phyloP scores from a whole-genome alignment of 2,797 vertebrate species.

The Molothrus ater region DNA sequence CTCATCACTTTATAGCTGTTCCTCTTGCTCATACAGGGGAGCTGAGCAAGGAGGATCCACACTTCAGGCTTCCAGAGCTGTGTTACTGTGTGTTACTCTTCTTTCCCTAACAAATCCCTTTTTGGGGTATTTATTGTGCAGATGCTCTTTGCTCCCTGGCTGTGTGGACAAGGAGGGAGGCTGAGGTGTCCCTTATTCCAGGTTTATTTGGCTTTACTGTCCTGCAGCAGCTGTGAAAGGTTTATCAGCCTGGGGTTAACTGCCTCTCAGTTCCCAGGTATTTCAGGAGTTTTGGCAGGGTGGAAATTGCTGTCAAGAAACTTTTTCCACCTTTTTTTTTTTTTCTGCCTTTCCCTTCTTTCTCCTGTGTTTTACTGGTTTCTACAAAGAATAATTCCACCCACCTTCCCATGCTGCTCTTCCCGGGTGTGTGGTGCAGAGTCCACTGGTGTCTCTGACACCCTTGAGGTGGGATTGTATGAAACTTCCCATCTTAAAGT shows the following conservation, averaged over 20 bases:
- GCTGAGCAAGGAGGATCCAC: not conserved
- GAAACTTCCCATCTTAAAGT: not conserved
- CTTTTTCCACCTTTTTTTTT: not conserved
- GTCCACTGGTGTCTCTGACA: not conserved
- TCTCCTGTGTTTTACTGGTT: not conserved
- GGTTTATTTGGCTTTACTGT: not conserved
- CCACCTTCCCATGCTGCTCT: accelerated
- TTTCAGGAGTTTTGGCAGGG: not conserved
- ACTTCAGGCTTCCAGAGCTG: not conserved
- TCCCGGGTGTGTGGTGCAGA: not conserved
- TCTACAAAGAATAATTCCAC: not conserved
- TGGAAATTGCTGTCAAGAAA: not conserved
- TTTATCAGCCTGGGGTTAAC: not conserved
- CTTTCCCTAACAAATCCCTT: accelerated
- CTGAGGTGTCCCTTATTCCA: not conserved
- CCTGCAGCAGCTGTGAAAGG: not conserved
- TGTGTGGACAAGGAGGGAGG: not conserved
- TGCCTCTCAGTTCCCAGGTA: not conserved
- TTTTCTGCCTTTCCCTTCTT: not conserved
- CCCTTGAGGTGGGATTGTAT: not conserved
- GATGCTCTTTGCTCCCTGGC: not conserved
- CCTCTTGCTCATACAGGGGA: accelerated
- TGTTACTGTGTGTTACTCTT: not conserved
- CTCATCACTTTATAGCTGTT: not conserved
- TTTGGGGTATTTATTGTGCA: not conserved